Percentiles rank a stretch among this genome's conserved stretches.
phyloP scores from a whole-genome alignment of 1,140 invertebrate species.

The Hycleus phaleratus region DNA sequence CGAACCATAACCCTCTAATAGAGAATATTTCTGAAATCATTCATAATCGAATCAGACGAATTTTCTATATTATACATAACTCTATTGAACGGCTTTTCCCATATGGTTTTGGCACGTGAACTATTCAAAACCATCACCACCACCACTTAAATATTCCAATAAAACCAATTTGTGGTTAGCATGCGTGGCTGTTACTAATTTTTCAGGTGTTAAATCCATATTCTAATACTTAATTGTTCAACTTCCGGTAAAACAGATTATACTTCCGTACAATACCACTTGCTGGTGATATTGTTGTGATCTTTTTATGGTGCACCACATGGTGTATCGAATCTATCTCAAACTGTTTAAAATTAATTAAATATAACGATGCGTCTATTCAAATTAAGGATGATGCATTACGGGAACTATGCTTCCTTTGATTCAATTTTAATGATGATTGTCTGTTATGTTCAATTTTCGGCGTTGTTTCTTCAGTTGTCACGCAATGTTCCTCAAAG shows the following conservation, averaged over 20 bases:
- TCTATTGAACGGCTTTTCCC: too few species aligned
- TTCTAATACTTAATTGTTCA: slow-evolving; percentile 25
- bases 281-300: slow-evolving; percentile 26
- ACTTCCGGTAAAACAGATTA: slow-evolving; percentile 25
- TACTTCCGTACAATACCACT: slow-evolving; percentile 33
- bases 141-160: background rate
- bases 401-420: slow-evolving; percentile 10
- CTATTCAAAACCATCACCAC: too few species aligned
- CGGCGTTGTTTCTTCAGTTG: too few species aligned
- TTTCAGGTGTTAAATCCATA: slow-evolving; percentile 30
- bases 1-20: slow-evolving; percentile 4
- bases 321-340: slow-evolving; percentile 32
- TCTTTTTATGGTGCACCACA: slow-evolving; percentile 26
- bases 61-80: too few species aligned
- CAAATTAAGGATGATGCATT: slow-evolving; percentile 2
- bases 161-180: slow-evolving; percentile 18
- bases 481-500: too few species aligned
- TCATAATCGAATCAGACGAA: too few species aligned
- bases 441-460: background rate
- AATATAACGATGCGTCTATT: slow-evolving; percentile 17
- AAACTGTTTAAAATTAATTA: slow-evolving; percentile 32
- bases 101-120: too few species aligned
- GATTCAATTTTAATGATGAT: background rate
- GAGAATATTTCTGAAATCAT: background rate
- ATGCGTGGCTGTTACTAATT: slow-evolving; percentile 25